Percentiles rank a stretch among this genome's conserved stretches.
These are phyloP conservation scores for Falco peregrinus DNA, from an alignment of 2,797 vertebrate genomes.

Conservation along the genomic window DNA sequence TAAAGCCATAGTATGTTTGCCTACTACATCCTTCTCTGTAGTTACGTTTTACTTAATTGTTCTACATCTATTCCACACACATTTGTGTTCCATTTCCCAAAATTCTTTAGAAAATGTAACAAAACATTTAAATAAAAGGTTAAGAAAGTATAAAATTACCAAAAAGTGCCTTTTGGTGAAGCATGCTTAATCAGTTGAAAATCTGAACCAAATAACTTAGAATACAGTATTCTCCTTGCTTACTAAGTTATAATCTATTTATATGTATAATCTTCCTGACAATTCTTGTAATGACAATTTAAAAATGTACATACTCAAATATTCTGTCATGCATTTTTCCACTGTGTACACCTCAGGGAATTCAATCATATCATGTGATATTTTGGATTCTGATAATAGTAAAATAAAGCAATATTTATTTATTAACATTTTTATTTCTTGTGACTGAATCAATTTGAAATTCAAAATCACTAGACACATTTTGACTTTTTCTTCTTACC, in stretches of 20 bases:
- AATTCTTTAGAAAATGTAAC: background rate
- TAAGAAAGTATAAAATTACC: background rate
- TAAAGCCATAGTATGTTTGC: background rate
- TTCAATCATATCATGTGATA: background rate
- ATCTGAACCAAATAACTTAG: background rate
- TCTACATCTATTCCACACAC: background rate
- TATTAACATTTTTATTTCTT: background rate
- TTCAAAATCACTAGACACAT: background rate
- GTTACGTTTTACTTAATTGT: background rate
- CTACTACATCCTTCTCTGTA: background rate
- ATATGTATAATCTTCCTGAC: background rate
- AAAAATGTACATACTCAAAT: background rate
- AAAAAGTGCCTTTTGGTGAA: background rate
- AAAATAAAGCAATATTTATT: background rate
- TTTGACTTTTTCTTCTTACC: constrained; percentile 75
- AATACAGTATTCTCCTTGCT: background rate
- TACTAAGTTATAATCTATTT: background rate
- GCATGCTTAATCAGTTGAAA: background rate
- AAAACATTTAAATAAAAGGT: background rate
- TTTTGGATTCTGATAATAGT: background rate
- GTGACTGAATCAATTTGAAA: background rate
- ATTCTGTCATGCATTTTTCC: background rate
- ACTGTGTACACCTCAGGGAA: background rate
- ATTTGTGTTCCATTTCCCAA: background rate
- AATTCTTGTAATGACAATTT: background rate